phyloP scores from a whole-genome alignment of 2,797 vertebrate genomes.

The Acanthis flammea region DNA sequence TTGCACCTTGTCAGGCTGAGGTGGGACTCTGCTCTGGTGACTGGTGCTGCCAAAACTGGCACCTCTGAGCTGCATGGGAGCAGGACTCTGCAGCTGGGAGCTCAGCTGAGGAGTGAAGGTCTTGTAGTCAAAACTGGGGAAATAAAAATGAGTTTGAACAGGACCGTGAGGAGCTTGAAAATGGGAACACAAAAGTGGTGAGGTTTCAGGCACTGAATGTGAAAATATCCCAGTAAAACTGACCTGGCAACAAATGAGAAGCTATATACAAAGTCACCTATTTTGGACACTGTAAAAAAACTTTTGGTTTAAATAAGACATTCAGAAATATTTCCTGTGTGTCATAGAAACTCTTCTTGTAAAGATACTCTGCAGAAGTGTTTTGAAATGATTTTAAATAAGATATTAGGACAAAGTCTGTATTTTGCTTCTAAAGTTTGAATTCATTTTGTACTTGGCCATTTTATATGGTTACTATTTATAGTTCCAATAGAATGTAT shows the following conservation, averaged over 20 bases:
- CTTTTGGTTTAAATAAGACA: not conserved
- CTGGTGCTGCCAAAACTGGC: constrained; percentile 27
- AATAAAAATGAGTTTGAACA: constrained; percentile 39
- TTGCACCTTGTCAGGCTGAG: not conserved
- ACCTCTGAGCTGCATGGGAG: not conserved
- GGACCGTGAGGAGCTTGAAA: not conserved
- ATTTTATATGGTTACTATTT: not conserved
- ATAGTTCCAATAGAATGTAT: not conserved
- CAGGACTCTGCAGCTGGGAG: not conserved
- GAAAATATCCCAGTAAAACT: not conserved
- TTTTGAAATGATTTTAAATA: not conserved
- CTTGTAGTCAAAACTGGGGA: not conserved
- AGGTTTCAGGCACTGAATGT: not conserved
- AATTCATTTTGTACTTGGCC: not conserved
- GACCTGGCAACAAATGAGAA: not conserved
- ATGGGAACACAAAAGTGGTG: not conserved
- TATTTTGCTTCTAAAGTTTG: not conserved
- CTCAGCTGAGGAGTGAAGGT: constrained; percentile 27
- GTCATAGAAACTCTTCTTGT: not conserved
- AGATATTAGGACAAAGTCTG: not conserved
- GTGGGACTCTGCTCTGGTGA: not conserved
- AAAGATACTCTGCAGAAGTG: not conserved
- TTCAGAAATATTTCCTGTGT: not conserved
- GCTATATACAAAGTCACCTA: not conserved
- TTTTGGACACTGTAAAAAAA: not conserved